Base-by-base conservation (phyloP, 2,797 vertebrate genomes). In the Neopelma chrysocephalum region DNA sequence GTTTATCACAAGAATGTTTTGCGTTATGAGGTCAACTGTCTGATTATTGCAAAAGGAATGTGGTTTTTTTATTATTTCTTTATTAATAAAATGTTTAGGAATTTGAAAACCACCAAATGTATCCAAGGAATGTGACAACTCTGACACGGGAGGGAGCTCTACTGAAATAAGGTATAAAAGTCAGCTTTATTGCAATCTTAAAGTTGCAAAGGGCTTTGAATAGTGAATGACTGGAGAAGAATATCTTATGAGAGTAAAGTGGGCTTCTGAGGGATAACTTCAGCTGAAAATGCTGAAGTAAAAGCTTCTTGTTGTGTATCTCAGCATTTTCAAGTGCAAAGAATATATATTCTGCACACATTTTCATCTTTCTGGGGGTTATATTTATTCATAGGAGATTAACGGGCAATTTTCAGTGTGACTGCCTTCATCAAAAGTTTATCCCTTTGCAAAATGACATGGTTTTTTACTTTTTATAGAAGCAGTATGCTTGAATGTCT, bases 361-460 rank as follows among this genome's bases (percentile, higher is more conserved):
- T 48, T 89, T 77, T 43, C 17, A 36, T 94, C 72, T 91, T 92
- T 62, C 89, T 71, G 32, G 84, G 40, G 61, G 75, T 73, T 94
- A n/a, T 92, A 93, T 91, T 92, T 95, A 95, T 95, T 96, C 79
- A 73, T 47, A 75, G 60, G 75, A 85, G 93, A 95, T 95, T 96
- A 95, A 89, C 4, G 3, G 40, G 61, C 54, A 76, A 53, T 96
- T 96, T 93, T 95, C 43, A 91, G 78, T 83, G 75, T 83, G 82
- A 78, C 84, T 94, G 84, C 76, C 40, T 69, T 94, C 82, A 69
- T 69, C 72, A 89, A 57, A 87, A 94, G 78, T 94, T 95, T 92
- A 86, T 96, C 75, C 76, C 54, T 75, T 89, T 4, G 5, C 61
- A 89, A 84, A 91, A 75, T 85, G 48, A 50, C 0, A 2, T 40